Conservation (phyloP, 2,797 vertebrate genomes). For the Hippocampus kuda region DNA sequence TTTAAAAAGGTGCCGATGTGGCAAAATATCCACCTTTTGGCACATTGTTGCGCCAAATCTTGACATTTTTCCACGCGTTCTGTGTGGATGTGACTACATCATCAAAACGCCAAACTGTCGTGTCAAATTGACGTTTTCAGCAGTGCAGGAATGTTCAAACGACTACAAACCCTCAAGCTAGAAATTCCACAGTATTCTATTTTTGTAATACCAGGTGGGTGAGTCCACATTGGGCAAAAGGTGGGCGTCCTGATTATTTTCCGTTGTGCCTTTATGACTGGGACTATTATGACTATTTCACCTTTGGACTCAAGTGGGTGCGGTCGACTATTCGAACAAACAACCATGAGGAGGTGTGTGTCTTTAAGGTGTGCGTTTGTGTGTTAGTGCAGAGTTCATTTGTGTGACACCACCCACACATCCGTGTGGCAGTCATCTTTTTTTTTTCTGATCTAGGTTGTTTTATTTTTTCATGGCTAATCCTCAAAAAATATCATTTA, state of each 20-base stretch:
- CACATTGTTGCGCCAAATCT: no score
- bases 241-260: not conserved
- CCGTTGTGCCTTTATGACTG: not conserved
- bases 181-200: not conserved
- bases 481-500: no score
- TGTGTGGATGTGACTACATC: no score
- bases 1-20: no score
- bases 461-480: no score
- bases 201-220: not conserved
- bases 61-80: no score
- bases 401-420: no score
- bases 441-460: not conserved
- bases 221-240: not conserved
- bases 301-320: constrained; percentile 33
- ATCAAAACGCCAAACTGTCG: no score
- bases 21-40: no score
- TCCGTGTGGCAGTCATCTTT: not conserved
- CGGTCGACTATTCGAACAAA: constrained; percentile 6
- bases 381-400: not conserved
- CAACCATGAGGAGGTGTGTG: not conserved
- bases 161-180: not conserved
- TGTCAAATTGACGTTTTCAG: no score
- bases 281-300: no score
- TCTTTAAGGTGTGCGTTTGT: not conserved
- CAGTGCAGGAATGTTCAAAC: no score